Conservation (phyloP, 2,113 vertebrate species). For the Blennius ocellaris region DNA sequence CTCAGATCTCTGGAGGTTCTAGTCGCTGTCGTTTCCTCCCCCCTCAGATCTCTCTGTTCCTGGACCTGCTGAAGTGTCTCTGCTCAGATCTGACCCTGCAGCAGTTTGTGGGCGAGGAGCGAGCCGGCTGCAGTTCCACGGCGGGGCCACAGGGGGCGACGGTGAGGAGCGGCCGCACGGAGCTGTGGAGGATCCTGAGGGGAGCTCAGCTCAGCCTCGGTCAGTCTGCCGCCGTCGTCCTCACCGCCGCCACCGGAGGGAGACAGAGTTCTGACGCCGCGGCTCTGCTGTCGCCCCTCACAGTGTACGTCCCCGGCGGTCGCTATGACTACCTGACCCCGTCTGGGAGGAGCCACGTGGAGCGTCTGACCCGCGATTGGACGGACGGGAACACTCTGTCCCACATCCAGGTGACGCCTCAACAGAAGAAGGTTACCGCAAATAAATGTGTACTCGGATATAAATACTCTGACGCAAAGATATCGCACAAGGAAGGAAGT, state of each 20-base stretch:
- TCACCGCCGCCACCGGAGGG: no score
- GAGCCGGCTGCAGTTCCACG: conserved; percentile 67
- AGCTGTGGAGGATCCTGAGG: conserved; percentile 90
- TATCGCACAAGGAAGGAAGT: no score
- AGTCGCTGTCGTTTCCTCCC: neutral
- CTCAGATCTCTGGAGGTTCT: no score
- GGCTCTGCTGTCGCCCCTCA: neutral
- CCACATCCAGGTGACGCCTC: conserved; percentile 81
- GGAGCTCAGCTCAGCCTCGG: conserved; percentile 85
- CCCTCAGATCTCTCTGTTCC: conserved; percentile 92
- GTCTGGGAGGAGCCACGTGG: conserved; percentile 86
- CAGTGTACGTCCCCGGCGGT: conserved; percentile 85
- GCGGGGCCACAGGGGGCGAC: conserved; percentile 41
- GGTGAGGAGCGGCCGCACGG: conserved; percentile 77
- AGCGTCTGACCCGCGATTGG: conserved; percentile 78
- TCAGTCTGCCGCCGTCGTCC: conserved; percentile 51
- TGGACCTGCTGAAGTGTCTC: conserved; percentile 93
- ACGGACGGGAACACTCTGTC: conserved; percentile 82
- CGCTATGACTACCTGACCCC: conserved; percentile 89
- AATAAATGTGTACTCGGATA: no score
- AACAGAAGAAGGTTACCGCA: no score
- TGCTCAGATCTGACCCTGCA: conserved; percentile 83
- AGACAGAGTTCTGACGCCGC: no score
- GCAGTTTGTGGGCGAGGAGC: conserved; percentile 81
- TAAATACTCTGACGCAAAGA: no score